These are phyloP conservation scores for Scrobipalpa costella DNA, from an alignment of 2,888 invertebrate genomes.

Conservation along the genomic window DNA sequence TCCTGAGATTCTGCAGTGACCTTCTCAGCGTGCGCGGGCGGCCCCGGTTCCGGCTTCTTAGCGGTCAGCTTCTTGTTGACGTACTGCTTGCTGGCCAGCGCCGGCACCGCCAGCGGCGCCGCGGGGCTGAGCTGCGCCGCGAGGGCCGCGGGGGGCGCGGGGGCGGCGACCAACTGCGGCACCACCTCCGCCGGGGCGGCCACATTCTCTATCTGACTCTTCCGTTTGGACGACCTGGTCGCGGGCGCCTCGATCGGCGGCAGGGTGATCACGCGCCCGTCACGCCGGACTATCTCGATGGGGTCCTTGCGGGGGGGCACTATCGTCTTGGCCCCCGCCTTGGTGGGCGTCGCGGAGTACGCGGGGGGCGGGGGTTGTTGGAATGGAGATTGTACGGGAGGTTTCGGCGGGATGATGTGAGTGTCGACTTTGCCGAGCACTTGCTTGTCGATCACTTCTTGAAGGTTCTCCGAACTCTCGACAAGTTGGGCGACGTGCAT, in stretches of 20 bases:
- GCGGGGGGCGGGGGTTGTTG: slow-evolving; percentile 39
- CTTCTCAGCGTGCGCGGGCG: slow-evolving; percentile 49
- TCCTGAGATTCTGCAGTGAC: slow-evolving; percentile 82
- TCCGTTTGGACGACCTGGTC: slow-evolving; percentile 87
- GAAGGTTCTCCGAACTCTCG: slow-evolving; percentile 84
- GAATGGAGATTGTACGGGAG: slow-evolving; percentile 42
- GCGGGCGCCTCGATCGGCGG: slow-evolving; percentile 93
- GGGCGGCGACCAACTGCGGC: slow-evolving; percentile 41
- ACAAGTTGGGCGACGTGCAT: slow-evolving; percentile 88
- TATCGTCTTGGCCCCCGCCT: slow-evolving; percentile 52
- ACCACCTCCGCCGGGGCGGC: slow-evolving; percentile 37
- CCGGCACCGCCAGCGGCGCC: slow-evolving; percentile 28
- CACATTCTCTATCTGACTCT: slow-evolving; percentile 68
- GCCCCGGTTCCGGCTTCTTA: slow-evolving; percentile 56
- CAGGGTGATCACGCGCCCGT: slow-evolving; percentile 88
- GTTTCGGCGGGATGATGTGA: slow-evolving; percentile 44
- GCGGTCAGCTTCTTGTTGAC: slow-evolving; percentile 59
- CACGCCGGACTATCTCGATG: slow-evolving; percentile 87
- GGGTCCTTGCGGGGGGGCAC: slow-evolving; percentile 76
- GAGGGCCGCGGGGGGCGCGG: not conserved
- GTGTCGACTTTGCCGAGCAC: slow-evolving; percentile 77
- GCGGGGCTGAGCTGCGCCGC: not conserved
- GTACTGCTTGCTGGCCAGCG: slow-evolving; percentile 63
- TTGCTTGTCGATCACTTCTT: slow-evolving; percentile 87
- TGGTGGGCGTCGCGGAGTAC: slow-evolving; percentile 55